These are phyloP conservation scores for Dasypogon diadema DNA, from an alignment of 2,888 invertebrate genomes.

Conservation along the genomic window DNA sequence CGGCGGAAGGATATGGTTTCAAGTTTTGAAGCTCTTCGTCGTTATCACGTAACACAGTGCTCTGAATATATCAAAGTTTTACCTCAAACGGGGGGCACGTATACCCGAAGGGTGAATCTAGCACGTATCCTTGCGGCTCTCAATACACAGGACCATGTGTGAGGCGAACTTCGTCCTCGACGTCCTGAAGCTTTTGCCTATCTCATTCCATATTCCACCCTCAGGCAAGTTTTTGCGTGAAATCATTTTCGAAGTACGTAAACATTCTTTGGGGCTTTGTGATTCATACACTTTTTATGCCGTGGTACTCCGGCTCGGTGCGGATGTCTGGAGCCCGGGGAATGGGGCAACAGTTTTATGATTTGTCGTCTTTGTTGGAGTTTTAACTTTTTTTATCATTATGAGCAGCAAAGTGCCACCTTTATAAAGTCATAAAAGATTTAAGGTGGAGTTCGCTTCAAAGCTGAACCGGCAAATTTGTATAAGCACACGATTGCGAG, in stretches of 20 bases:
- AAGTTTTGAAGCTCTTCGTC: slow-evolving; percentile 39
- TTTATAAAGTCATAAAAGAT: slow-evolving; percentile 33
- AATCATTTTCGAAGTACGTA: slow-evolving; percentile 35
- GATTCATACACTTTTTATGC: slow-evolving; percentile 44
- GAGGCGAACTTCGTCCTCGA: too few species aligned
- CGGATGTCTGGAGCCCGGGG: not conserved
- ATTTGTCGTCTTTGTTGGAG: slow-evolving; percentile 45
- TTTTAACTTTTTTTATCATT: slow-evolving; percentile 34
- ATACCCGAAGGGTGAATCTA: not conserved
- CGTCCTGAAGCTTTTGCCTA: too few species aligned
- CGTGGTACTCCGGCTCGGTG: not conserved
- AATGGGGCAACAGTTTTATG: slow-evolving; percentile 23
- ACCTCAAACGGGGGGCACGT: not conserved
- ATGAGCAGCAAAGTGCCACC: slow-evolving; percentile 27
- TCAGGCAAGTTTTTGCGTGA: slow-evolving; percentile 13
- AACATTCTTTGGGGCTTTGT: slow-evolving; percentile 40
- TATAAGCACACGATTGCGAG: not conserved
- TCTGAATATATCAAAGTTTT: slow-evolving; percentile 37
- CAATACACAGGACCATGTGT: slow-evolving; percentile 14
- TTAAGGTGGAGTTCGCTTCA: slow-evolving; percentile 1
- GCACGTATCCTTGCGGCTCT: slow-evolving; percentile 13
- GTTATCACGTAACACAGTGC: slow-evolving; percentile 44
- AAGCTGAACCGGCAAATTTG: slow-evolving; percentile 20
- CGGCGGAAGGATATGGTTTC: slow-evolving; percentile 35
- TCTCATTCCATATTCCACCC: not conserved